Percentiles rank a stretch among this genome's conserved stretches.
These are phyloP conservation scores for Porites divaricata DNA, from an alignment of 92 coral and sea anemone species.

Conservation along the genomic window DNA sequence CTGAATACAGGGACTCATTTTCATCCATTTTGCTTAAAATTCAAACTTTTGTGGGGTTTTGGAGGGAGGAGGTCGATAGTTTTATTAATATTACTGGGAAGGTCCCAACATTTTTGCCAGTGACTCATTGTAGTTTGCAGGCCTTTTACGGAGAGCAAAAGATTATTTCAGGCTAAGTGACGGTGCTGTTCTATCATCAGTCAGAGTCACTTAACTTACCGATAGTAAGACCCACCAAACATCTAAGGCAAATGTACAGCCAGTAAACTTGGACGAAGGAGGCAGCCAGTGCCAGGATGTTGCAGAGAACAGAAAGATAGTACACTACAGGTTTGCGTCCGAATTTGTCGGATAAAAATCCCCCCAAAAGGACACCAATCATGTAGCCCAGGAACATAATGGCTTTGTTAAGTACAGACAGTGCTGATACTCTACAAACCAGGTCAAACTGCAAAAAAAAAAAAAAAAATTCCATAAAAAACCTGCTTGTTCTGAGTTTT, in stretches of 20 bases:
- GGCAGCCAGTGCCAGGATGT: constrained; percentile 44
- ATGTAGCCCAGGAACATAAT: constrained; percentile 67
- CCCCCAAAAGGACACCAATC: constrained; percentile 60
- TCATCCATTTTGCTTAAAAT: no score
- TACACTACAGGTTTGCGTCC: constrained; percentile 63
- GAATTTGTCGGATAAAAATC: constrained; percentile 65
- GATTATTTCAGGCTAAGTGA: no score
- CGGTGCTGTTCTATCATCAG: no score
- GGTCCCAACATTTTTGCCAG: no score
- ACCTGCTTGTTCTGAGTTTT: background rate
- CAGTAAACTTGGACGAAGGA: constrained; percentile 48
- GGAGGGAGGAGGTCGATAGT: no score
- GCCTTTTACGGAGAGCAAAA: no score
- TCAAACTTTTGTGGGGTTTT: no score
- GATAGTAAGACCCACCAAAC: constrained; percentile 37
- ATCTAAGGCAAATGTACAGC: constrained; percentile 44
- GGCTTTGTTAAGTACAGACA: constrained; percentile 58
- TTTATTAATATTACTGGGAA: no score
- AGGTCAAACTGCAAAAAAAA: constrained; percentile 65
- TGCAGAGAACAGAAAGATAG: constrained; percentile 39
- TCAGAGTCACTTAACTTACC: constrained; percentile 32
- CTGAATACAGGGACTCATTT: no score
- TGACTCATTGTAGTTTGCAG: no score
- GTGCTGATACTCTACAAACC: constrained; percentile 66
- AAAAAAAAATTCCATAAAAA: background rate